Base-by-base conservation (phyloP, 1,140 invertebrate genomes). In the Drosophila littoralis region DNA sequence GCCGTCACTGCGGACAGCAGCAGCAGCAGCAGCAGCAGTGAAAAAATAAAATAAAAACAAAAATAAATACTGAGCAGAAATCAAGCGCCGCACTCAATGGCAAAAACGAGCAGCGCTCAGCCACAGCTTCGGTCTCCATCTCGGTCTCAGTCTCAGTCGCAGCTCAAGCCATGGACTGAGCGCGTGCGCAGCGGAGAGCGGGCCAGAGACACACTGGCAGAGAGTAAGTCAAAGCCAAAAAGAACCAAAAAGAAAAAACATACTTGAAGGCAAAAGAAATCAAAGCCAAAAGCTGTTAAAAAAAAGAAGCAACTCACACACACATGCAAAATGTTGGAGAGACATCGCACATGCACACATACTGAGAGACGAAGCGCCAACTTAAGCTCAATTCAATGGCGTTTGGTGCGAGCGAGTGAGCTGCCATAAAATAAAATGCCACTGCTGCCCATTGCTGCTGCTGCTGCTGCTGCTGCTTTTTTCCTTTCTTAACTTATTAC, bases 331-430 rank as follows among this genome's bases (percentile, higher is more conserved):
- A 35, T 52, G 40, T 46, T 61, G 59, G 59, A 48, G 59, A 48
- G 59, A 58, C 55, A 73, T 35, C 51, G 33, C 33, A 70, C 54
- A 61, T 58, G 32, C 58, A 57, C 66, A 66, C 36, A 69, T 33
- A 55, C 51, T 50, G 57, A 79, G 77, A 75, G 66, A 55, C 82
- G 43, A 52, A 76, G 77, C 74, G 68, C 63, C 73, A 68, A 77
- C 70, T 77, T 77, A 77, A 74, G 77, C 77, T 79, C 77, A 79
- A 88, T 83, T 86, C 83, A 88, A 86, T 86, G 83, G 83, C 83
- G 84, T 82, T 83, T 83, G 79, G 79, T 79, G 83, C 66, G 79
- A 86, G 83, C 82, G 81, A 81, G 77, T 42, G 79, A 72, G 61
- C 52, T 68, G 73, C 68, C 74, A 78, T 77, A 74, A 77, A 77